phyloP scores from a whole-genome alignment of 1,140 invertebrate genomes.

The Saccostrea cuccullata region DNA sequence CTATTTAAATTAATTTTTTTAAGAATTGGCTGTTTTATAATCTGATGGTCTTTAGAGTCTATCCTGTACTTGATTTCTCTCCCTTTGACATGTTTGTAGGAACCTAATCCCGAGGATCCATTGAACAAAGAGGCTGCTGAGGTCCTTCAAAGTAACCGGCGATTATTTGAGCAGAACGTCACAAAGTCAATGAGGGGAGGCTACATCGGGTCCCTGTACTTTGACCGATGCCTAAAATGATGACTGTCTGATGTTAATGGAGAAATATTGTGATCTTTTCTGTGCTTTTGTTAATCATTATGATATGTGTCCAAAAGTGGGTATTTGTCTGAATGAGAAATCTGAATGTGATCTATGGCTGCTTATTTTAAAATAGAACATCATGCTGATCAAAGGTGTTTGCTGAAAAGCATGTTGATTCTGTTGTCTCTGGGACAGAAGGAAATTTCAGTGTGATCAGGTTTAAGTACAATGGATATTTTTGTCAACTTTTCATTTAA shows the following conservation, averaged over 20 bases:
- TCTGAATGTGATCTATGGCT: neutral
- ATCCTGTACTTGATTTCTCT: neutral
- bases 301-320: neutral
- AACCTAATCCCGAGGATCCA: conserved; percentile 99
- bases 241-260: neutral
- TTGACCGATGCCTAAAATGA: conserved; percentile 97
- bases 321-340: neutral
- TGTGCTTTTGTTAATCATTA: conserved; percentile 1
- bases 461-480: neutral
- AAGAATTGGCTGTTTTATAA: too few species aligned
- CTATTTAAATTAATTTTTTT: too few species aligned
- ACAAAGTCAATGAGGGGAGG: conserved; percentile 97
- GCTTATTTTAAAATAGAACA: neutral
- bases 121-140: conserved; percentile 99
- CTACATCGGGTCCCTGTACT: conserved; percentile 94
- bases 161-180: conserved; percentile 97
- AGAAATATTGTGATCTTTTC: conserved; percentile 25
- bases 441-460: neutral
- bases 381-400: neutral
- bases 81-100: conserved; percentile 78
- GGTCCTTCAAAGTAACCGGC: conserved; percentile 94
- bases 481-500: too few species aligned
- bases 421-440: neutral
- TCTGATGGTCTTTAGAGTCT: too few species aligned
- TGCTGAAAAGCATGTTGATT: neutral